A percentile compares a stretch with the other conserved stretches of the same genome.
phyloP scores from a whole-genome alignment of 2,113 vertebrate species.

The Channa maculata region DNA sequence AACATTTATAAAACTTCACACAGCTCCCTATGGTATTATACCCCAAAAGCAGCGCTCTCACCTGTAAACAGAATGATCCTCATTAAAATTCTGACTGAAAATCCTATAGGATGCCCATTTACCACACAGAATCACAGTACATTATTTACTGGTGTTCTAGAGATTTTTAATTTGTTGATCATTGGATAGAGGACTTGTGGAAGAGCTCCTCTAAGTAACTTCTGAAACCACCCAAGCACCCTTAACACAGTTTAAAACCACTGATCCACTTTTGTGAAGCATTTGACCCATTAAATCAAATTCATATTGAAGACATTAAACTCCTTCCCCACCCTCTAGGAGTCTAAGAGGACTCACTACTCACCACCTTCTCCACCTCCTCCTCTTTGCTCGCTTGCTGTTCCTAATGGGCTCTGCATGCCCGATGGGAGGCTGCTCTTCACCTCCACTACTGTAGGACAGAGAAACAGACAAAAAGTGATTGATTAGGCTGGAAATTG shows the following conservation, averaged over 20 bases:
- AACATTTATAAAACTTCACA: too few species aligned
- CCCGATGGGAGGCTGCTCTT: constrained; percentile 88
- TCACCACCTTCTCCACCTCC: constrained; percentile 67
- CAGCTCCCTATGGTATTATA: too few species aligned
- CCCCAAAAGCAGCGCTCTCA: neutral
- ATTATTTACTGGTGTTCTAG: neutral
- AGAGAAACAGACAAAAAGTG: constrained; percentile 11
- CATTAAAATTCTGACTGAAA: too few species aligned
- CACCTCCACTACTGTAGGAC: constrained; percentile 87
- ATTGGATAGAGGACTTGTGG: too few species aligned
- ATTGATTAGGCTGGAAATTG: constrained; percentile 39
- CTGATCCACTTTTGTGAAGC: constrained; percentile 10
- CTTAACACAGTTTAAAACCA: neutral
- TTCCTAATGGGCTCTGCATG: constrained; percentile 86
- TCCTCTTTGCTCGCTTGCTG: constrained; percentile 76
- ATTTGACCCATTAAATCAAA: neutral
- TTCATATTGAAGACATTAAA: neutral
- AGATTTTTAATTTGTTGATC: neutral
- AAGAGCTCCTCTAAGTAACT: neutral
- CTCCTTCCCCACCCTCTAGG: constrained; percentile 21
- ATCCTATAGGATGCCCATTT: too few species aligned
- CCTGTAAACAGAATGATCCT: neutral
- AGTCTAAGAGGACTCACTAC: constrained; percentile 40
- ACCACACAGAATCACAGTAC: too few species aligned
- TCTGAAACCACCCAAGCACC: neutral